Base-by-base conservation (phyloP, 2,888 invertebrate species). In the Gisinianus flammeolus region DNA sequence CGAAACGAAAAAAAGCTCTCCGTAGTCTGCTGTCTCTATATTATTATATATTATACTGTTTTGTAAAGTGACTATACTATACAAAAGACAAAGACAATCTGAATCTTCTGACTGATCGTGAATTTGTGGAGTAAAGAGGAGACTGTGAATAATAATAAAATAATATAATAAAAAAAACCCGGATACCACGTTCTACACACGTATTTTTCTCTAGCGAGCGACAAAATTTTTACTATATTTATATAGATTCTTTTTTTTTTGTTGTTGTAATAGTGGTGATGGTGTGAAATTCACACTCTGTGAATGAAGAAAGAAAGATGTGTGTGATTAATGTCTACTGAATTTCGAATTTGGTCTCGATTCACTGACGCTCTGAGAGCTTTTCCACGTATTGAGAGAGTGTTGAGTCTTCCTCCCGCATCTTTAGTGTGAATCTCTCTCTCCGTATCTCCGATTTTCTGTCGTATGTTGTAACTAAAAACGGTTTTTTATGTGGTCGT, bases 351-450 rank as follows among this genome's bases (percentile, higher is more conserved):
- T 83, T 81, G 81, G 83, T 83, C 81, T 82, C 83, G 83, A 83
- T 67, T 82, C 80, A 80, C 79, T 82, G 83, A 81, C 81, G 78
- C 79, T 77, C 79, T 83, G 82, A 83, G 82, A 83, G 83, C 83
- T 82, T 82, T 82, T 82, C 82, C 79, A 82, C 82, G 82, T 82
- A n/a, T n/a, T n/a, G n/a, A n/a, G n/a, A n/a, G n/a, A n/a, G n/a
- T n/a, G n/a, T n/a, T n/a, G n/a, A n/a, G n/a, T 35, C 28, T 22
- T 76, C 77, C 35, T 74, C 66, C 66, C 64, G 24, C 30, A 56
- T 33, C 72, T 24, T 68, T n/a, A 22, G 22, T 44, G 22, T 68
- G 8, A 22, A 22, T 58, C 24, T 33, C 10, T 62, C 33, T 54
- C 22, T 12, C 10, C 24, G 12, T 73, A 22, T 69, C 19, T 66